Evolutionary conservation across 2,888 invertebrate genomes (phyloP).

Genomic region (Lampropteryx suffumata): DNA sequence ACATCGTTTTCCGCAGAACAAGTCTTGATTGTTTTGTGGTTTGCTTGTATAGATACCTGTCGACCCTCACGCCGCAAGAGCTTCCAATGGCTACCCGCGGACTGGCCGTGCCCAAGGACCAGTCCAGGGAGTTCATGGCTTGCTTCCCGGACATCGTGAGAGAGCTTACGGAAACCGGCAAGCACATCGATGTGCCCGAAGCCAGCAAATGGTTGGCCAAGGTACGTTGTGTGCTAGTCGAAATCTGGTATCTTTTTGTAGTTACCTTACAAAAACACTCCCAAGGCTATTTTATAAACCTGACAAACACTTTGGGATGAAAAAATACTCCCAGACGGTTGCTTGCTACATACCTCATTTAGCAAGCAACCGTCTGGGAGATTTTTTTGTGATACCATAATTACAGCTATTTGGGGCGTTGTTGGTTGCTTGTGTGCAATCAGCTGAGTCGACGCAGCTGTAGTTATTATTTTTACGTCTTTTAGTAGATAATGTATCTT

Average conservation of each 20-base stretch:
- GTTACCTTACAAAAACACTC: slow-evolving; percentile 5
- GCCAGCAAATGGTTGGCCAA: slow-evolving; percentile 91
- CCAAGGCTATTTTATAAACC: background rate
- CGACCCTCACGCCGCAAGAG: slow-evolving; percentile 84
- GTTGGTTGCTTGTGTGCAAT: background rate
- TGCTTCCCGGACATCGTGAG: slow-evolving; percentile 93
- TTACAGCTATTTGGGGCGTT: slow-evolving; percentile 1
- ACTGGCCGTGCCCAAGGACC: slow-evolving; percentile 89
- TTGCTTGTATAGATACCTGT: slow-evolving; percentile 72
- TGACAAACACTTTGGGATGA: background rate
- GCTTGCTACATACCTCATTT: too few species aligned
- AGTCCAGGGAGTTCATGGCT: slow-evolving; percentile 93
- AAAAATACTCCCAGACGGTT: too few species aligned
- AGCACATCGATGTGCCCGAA: slow-evolving; percentile 89
- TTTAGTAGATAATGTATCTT: background rate
- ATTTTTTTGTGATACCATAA: slow-evolving; percentile 6
- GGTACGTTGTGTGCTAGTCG: slow-evolving; percentile 76
- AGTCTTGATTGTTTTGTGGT: slow-evolving; percentile 15
- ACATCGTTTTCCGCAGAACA: slow-evolving; percentile 1
- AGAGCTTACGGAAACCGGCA: slow-evolving; percentile 90
- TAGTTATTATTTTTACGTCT: background rate
- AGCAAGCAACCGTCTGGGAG: background rate
- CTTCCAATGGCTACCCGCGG: slow-evolving; percentile 84
- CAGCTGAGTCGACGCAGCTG: background rate
- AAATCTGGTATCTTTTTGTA: slow-evolving; percentile 38